These are phyloP conservation scores for Melanotaenia trifasciata DNA, from an alignment of 2,797 vertebrate genomes.

Conservation along the genomic window DNA sequence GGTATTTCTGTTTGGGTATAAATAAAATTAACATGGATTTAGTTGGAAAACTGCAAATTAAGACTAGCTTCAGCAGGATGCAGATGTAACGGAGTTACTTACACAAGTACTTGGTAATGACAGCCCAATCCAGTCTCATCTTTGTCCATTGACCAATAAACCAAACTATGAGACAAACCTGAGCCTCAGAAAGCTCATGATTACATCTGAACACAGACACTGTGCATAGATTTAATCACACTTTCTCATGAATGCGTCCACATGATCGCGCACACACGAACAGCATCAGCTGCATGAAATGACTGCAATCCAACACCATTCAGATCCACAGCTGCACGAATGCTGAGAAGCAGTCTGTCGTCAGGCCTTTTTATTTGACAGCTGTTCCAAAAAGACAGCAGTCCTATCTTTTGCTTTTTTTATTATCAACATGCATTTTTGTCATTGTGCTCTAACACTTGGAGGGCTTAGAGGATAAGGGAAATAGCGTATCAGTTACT, in stretches of 20 bases:
- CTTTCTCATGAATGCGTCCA: constrained; percentile 14
- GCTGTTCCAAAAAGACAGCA: constrained; percentile 69
- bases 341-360: constrained; percentile 76
- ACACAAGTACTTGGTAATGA: background rate
- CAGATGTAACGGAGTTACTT: background rate
- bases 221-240: constrained; percentile 25
- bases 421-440: constrained; percentile 65
- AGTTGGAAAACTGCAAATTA: background rate
- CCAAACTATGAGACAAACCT: background rate
- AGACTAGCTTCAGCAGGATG: background rate
- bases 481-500: constrained; percentile 72
- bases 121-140: background rate
- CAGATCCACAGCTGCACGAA: constrained; percentile 75
- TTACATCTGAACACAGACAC: constrained; percentile 7
- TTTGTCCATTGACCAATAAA: background rate
- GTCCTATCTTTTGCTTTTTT: constrained; percentile 65
- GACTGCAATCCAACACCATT: constrained; percentile 57
- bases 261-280: constrained; percentile 27
- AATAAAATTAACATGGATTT: background rate
- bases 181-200: background rate
- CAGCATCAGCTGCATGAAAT: constrained; percentile 59
- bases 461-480: constrained; percentile 73
- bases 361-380: constrained; percentile 75
- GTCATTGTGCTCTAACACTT: constrained; percentile 69
- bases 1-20: background rate